Percentiles rank a stretch among this genome's conserved stretches.
These are phyloP conservation scores for Oscheius sp. DNA, from an alignment of 2,888 invertebrate species.

Conservation along the genomic window DNA sequence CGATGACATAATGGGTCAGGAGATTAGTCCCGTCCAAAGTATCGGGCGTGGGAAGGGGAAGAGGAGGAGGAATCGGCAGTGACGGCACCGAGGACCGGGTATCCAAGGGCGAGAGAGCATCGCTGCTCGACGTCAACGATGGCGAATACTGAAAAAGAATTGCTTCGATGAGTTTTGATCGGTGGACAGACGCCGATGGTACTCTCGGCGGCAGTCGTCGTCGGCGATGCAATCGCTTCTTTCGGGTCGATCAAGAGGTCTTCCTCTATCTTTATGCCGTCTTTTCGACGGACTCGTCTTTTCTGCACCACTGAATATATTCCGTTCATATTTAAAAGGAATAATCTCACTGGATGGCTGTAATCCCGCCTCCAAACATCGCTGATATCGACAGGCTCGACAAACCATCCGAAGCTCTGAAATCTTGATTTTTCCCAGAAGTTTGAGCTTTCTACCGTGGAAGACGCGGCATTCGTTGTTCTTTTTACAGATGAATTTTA, in stretches of 20 bases:
- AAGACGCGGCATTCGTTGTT: slow-evolving; percentile 50
- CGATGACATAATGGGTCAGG: slow-evolving; percentile 47
- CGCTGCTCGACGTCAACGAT: slow-evolving; percentile 6
- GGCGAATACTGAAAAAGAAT: slow-evolving; percentile 8
- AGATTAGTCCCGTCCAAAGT: slow-evolving; percentile 37
- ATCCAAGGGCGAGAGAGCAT: slow-evolving; percentile 8
- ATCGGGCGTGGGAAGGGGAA: slow-evolving; percentile 5
- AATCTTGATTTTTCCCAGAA: not conserved
- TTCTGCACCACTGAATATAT: slow-evolving; percentile 36
- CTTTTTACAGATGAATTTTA: slow-evolving; percentile 57
- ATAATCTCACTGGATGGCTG: slow-evolving; percentile 47
- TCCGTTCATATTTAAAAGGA: not conserved
- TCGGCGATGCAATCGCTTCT: slow-evolving; percentile 8
- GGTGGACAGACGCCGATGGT: not conserved
- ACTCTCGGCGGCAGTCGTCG: not conserved
- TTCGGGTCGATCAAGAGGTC: not conserved
- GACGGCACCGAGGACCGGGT: not conserved
- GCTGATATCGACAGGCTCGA: slow-evolving; percentile 58
- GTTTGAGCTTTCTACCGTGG: slow-evolving; percentile 42
- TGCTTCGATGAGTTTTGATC: too few relatives aligned
- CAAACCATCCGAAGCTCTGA: slow-evolving; percentile 63
- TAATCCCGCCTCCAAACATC: slow-evolving; percentile 59
- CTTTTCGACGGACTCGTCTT: slow-evolving; percentile 15
- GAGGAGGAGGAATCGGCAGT: not conserved
- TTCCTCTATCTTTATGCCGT: not conserved